Evolutionary conservation across 2,888 invertebrate species (phyloP).

Genomic region (Polydrusus cervinus): DNA sequence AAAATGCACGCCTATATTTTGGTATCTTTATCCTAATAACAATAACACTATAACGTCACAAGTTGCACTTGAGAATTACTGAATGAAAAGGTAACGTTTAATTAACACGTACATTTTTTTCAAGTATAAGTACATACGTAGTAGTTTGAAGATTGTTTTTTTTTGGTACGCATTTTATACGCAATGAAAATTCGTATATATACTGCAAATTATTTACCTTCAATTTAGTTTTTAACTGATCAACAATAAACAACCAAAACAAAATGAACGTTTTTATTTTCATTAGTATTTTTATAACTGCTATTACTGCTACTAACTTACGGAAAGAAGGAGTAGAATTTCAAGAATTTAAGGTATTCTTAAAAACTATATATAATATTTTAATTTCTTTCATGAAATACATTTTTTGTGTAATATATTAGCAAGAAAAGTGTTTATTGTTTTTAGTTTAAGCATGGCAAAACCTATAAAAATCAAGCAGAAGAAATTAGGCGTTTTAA

Average conservation of each 20-base stretch:
- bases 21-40: no score
- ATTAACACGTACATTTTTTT: background rate
- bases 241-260: background rate
- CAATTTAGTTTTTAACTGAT: background rate
- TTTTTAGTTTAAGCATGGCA: constrained; percentile 38
- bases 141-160: background rate
- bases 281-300: constrained; percentile 41
- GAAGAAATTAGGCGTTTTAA: constrained; percentile 51
- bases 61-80: background rate
- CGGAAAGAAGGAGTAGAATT: constrained; percentile 25
- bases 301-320: constrained; percentile 30
- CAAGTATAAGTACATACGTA: background rate
- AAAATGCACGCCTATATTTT: no score
- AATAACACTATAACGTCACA: no score
- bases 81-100: background rate
- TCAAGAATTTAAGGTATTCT: constrained; percentile 42
- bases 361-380: no score
- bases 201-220: background rate
- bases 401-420: no score
- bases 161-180: background rate
- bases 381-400: no score
- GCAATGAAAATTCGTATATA: background rate
- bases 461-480: constrained; percentile 36
- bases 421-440: background rate
- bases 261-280: constrained; percentile 34